A percentile compares a stretch with the other conserved stretches of the same genome.
Conservation (phyloP, 1,140 invertebrate genomes). For the Drosophila arawakana region DNA sequence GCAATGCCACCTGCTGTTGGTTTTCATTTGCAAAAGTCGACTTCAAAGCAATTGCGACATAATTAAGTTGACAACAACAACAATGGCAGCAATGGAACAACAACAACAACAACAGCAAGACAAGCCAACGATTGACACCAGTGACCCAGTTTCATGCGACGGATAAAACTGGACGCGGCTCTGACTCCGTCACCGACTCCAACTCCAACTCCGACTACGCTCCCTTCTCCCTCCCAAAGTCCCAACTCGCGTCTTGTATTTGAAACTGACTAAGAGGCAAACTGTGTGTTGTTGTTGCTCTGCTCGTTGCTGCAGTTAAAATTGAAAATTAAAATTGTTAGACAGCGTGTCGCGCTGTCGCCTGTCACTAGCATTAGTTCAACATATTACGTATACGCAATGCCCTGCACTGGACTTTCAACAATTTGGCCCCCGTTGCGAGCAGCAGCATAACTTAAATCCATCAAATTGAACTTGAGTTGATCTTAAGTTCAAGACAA, state of each 20-base stretch:
- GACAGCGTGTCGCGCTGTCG: constrained; percentile 79
- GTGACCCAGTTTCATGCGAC: constrained; percentile 68
- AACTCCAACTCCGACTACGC: constrained; percentile 8
- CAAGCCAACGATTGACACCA: constrained; percentile 70
- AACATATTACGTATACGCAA: constrained; percentile 53
- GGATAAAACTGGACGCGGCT: constrained; percentile 61
- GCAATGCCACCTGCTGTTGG: constrained; percentile 71
- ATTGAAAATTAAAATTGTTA: constrained; percentile 82
- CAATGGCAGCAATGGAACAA: constrained; percentile 30
- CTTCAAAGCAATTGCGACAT: constrained; percentile 81
- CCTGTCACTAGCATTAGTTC: constrained; percentile 69
- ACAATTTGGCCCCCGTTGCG: neutral
- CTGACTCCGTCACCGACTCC: constrained; percentile 26
- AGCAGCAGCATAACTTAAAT: neutral
- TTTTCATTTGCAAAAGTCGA: constrained; percentile 71
- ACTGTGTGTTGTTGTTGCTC: constrained; percentile 39
- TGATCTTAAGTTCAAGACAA: neutral
- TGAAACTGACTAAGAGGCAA: constrained; percentile 50
- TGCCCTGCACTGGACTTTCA: constrained; percentile 54
- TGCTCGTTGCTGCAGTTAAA: constrained; percentile 52
- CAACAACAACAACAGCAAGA: constrained; percentile 45
- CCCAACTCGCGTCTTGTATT: constrained; percentile 7
- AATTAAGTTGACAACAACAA: constrained; percentile 79
- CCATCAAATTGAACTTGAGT: neutral
- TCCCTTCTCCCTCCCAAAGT: neutral